Percentiles rank a stretch among this genome's conserved stretches.
phyloP scores from a whole-genome alignment of 30 jellyfish, hydroid and myxozoan species.

The Pelagia noctiluca region DNA sequence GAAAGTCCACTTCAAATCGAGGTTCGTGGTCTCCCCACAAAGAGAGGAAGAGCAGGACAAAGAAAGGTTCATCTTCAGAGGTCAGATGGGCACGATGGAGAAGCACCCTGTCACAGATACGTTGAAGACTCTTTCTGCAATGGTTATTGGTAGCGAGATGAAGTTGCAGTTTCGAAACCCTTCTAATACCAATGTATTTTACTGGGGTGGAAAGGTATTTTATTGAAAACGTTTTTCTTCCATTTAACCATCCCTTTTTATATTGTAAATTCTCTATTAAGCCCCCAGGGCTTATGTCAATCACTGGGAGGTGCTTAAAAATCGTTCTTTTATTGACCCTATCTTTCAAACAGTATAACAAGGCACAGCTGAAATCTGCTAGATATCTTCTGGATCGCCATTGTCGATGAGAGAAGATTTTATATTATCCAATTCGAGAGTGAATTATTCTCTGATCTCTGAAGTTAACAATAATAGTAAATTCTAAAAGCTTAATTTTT shows the following conservation, averaged over 20 bases:
- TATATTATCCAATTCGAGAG: no score
- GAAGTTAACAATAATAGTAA: no score
- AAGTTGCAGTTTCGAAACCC: conserved; percentile 89
- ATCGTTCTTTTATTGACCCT: no score
- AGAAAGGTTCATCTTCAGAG: conserved; percentile 79
- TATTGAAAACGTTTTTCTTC: not conserved
- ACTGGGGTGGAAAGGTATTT: conserved; percentile 99
- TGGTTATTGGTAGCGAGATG: conserved; percentile 75
- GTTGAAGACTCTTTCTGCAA: conserved; percentile 61
- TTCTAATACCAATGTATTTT: conserved; percentile 94
- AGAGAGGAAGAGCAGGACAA: conserved; percentile 74
- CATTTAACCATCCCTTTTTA: not conserved
- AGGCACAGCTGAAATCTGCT: no score
- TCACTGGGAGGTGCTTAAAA: no score
- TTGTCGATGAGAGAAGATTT: no score
- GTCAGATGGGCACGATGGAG: conserved; percentile 98
- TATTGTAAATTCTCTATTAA: not conserved
- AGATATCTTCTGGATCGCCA: no score
- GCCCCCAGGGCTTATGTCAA: no score
- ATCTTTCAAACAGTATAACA: no score
- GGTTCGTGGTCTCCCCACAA: conserved; percentile 83
- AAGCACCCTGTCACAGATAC: conserved; percentile 65
- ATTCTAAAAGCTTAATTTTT: no score
- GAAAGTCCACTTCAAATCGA: conserved; percentile 86
- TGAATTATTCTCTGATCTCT: no score